phyloP scores from a whole-genome alignment of 2,797 vertebrate species.

The Centroberyx gerrardi region DNA sequence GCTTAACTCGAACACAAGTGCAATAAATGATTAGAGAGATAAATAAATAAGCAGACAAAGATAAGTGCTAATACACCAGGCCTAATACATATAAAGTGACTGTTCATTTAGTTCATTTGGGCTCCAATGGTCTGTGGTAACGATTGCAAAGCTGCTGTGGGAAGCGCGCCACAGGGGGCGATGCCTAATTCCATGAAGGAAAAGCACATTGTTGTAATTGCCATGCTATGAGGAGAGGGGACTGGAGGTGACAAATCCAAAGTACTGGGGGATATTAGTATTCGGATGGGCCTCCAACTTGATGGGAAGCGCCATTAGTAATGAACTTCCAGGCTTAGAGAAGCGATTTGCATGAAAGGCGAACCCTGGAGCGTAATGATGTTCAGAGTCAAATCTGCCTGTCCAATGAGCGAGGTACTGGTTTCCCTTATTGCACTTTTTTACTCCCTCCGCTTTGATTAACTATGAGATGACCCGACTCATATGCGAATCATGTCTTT shows the following conservation, averaged over 20 bases:
- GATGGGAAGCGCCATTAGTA: conserved; percentile 83
- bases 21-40: conserved; percentile 33
- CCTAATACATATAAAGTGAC: conserved; percentile 78
- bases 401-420: conserved; percentile 40
- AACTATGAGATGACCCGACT: conserved; percentile 60
- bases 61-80: conserved; percentile 53
- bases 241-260: conserved; percentile 75
- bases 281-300: conserved; percentile 73
- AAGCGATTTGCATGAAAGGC: conserved; percentile 83
- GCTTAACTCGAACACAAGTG: neutral
- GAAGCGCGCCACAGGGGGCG: conserved; percentile 72
- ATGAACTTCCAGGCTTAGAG: conserved; percentile 80
- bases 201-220: conserved; percentile 80
- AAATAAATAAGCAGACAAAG: conserved; percentile 63
- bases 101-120: conserved; percentile 80
- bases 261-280: conserved; percentile 76
- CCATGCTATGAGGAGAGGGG: conserved; percentile 67
- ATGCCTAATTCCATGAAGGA: conserved; percentile 78
- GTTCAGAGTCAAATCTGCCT: conserved; percentile 77
- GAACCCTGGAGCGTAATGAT: conserved; percentile 77
- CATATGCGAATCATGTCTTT: conserved; percentile 57
- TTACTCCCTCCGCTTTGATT: conserved; percentile 63
- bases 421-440: conserved; percentile 35
- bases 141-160: conserved; percentile 75
- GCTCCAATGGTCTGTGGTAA: conserved; percentile 78